Base-by-base conservation (phyloP, 92 coral and sea anemone species). In the Epizoanthus stellaris region DNA sequence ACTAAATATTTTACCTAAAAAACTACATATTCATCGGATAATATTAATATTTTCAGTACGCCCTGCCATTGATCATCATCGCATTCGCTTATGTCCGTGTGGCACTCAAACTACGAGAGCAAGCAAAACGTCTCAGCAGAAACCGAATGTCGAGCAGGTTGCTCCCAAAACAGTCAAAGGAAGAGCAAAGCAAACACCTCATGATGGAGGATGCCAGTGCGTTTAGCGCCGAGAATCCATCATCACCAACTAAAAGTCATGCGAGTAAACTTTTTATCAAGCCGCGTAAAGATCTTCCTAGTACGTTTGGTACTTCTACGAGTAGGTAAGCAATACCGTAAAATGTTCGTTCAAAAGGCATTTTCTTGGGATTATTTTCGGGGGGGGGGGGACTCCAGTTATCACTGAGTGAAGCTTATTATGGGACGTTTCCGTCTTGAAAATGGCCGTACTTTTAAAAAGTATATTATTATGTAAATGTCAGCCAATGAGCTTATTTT, bases 51-150 rank as follows among this genome's bases (percentile, higher is more conserved):
- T 63, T 63, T 39, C 65, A 79, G 83, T 94, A 94, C 52, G 84
- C 90, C 3, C 90, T 94, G 15, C 95, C 98, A 4, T 77, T 94
- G 19, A 80, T 86, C 17, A 90, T 94, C 39, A 94, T 94, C 38
- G 98, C 90, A 58, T 79, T 90, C 11, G 98, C 98, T 3, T 94
- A 94, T 86, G 73, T 85, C n/a, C 79, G 91, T 65, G 94, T 94
- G 17, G 98, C 93, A 5, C 57, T 94, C n/a, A 94, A 90, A 61
- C 93, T 94, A 34, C 90, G 86, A 61, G 74, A 90, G 56, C 98
- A 94, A 75, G 95, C 98, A 34, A 81, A 87, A 4, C 90, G 90
- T 70, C 85, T 94, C 61, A 91, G 73, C 6, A 85, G 84, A 62
- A 91, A 88, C 82, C 87, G 85, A 56, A 75, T 79, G 45, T 85